Evolutionary conservation across 2,797 vertebrate genomes (phyloP).

Genomic region (Gymnothorax javanicus): DNA sequence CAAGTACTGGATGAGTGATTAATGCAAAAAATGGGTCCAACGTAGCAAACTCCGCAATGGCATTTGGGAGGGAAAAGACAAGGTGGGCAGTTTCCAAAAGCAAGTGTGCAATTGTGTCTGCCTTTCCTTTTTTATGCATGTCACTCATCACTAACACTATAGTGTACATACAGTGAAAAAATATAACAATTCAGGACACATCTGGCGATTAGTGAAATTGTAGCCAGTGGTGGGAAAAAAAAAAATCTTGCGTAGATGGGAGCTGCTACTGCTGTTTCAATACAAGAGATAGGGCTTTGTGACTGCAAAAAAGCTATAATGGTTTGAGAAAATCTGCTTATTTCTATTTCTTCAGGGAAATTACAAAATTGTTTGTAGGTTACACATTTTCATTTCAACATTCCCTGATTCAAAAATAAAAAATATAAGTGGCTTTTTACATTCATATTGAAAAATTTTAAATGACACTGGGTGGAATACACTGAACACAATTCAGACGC

Average conservation of each 20-base stretch:
- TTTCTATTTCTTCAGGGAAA: background rate
- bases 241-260: background rate
- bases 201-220: background rate
- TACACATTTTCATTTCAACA: background rate
- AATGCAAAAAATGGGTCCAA: slow-evolving; percentile 12
- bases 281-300: background rate
- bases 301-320: background rate
- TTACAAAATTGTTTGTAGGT: background rate
- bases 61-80: slow-evolving; percentile 16
- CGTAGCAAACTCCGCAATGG: slow-evolving; percentile 7
- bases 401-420: background rate
- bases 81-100: slow-evolving; percentile 5
- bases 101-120: background rate
- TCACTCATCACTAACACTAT: background rate
- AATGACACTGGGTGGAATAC: background rate
- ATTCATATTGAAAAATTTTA: background rate
- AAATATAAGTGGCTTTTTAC: background rate
- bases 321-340: background rate
- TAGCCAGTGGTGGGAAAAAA: slow-evolving; percentile 5
- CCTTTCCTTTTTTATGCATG: slow-evolving; percentile 12
- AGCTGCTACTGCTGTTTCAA: background rate
- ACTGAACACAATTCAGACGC: too few species aligned
- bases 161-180: slow-evolving; percentile 18
- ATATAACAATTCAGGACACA: slow-evolving; percentile 7
- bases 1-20: slow-evolving; percentile 15